phyloP scores from a whole-genome alignment of 2,888 invertebrate genomes.

The Morpho achilles region DNA sequence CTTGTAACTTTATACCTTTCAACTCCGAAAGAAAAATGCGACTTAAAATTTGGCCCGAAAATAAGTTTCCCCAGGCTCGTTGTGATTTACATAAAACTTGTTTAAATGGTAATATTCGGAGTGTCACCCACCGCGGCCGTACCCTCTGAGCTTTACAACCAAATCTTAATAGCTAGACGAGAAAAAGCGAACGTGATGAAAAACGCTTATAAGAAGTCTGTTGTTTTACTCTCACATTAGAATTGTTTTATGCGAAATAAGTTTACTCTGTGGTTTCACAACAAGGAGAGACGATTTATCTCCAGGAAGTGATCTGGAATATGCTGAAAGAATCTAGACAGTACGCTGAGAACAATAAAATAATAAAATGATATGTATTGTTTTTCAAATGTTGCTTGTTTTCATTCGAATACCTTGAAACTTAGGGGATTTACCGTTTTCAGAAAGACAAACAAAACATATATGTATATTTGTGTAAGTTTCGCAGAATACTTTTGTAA shows the following conservation, averaged over 20 bases:
- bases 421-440: too few relatives aligned
- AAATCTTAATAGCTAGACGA: conserved; percentile 40
- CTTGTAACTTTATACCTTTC: conserved; percentile 68
- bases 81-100: conserved; percentile 77
- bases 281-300: conserved; percentile 33
- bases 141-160: conserved; percentile 45
- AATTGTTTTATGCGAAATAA: background rate
- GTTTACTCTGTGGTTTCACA: background rate
- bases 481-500: too few relatives aligned
- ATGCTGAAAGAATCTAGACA: too few relatives aligned
- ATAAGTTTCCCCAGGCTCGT: conserved; percentile 62
- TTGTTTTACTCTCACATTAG: background rate
- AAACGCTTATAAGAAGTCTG: background rate
- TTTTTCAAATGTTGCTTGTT: too few relatives aligned
- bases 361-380: too few relatives aligned
- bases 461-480: too few relatives aligned
- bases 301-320: background rate
- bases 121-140: conserved; percentile 66
- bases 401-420: too few relatives aligned
- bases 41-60: conserved; percentile 64
- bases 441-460: too few relatives aligned
- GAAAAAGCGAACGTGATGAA: background rate
- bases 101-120: conserved; percentile 79
- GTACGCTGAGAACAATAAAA: too few relatives aligned
- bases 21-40: conserved; percentile 64